These are phyloP conservation scores for Toxostoma redivivum DNA, from an alignment of 2,113 vertebrate species.

Conservation along the genomic window DNA sequence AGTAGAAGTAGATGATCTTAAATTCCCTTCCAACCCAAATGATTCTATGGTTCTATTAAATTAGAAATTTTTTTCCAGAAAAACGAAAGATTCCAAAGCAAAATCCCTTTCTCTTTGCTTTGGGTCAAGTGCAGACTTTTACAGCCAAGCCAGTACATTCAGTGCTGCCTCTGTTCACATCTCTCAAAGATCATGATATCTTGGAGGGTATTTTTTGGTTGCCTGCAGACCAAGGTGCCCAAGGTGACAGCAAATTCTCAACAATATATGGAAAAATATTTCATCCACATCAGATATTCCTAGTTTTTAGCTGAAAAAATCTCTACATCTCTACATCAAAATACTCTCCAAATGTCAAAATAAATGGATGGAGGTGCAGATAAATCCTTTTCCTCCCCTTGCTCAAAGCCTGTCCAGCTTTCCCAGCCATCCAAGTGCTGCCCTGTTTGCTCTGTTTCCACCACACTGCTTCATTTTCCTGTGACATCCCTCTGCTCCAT, in stretches of 20 bases:
- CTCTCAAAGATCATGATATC: not conserved
- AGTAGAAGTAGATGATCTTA: not conserved
- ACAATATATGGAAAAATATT: not conserved
- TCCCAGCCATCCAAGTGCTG: accelerated
- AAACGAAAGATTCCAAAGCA: not conserved
- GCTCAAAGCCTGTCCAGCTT: not conserved
- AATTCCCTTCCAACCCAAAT: not conserved
- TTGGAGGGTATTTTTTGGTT: not conserved
- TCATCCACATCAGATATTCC: not conserved
- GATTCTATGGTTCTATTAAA: not conserved
- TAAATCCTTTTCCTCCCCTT: not conserved
- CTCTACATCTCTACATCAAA: not conserved
- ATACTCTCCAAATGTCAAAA: not conserved
- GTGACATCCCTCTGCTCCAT: accelerated
- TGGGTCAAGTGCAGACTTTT: not conserved
- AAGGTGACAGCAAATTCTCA: not conserved
- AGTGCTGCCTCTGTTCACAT: not conserved
- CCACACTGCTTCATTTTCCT: not conserved
- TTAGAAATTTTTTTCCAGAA: not conserved
- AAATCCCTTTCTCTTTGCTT: not conserved
- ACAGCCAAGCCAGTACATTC: no score
- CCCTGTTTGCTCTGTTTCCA: not conserved
- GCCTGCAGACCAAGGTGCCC: not conserved
- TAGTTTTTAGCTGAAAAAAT: not conserved
- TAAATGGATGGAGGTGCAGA: not conserved